A percentile compares a stretch with the other conserved stretches of the same genome.
phyloP scores from a whole-genome alignment of 2,797 vertebrate genomes.

The Myoxocephalus aenaeus region DNA sequence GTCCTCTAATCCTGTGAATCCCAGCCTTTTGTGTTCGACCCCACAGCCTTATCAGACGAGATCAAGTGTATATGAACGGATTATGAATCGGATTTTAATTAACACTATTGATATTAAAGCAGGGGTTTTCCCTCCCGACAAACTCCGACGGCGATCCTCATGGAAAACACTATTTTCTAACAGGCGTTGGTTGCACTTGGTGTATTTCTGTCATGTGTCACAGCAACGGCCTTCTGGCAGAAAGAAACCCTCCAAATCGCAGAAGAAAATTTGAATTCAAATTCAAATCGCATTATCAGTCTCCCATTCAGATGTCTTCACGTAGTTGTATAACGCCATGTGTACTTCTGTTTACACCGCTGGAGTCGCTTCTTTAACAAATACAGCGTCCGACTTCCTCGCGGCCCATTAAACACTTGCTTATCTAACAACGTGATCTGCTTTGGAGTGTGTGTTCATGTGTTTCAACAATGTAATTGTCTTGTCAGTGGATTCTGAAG shows the following conservation, averaged over 20 bases:
- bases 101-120: background rate
- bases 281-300: too few relatives aligned
- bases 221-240: background rate
- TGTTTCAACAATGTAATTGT: slow-evolving; percentile 68
- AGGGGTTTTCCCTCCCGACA: background rate
- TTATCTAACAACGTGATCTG: slow-evolving; percentile 20
- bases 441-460: slow-evolving; percentile 32
- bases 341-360: background rate
- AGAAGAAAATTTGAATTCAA: too few relatives aligned
- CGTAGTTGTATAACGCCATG: background rate
- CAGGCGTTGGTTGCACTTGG: too few relatives aligned
- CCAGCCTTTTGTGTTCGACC: background rate
- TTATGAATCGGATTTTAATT: background rate
- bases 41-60: background rate
- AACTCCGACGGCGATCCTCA: background rate
- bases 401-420: slow-evolving; percentile 28
- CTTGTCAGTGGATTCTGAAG: slow-evolving; percentile 47
- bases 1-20: slow-evolving; percentile 5
- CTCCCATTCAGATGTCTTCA: background rate
- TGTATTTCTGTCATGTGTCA: too few relatives aligned
- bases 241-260: background rate
- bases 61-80: background rate
- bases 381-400: background rate
- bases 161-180: too few relatives aligned
- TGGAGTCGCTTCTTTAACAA: slow-evolving; percentile 30